Conservation (phyloP, 2,113 vertebrate species). For the Heteronetta atricapilla region DNA sequence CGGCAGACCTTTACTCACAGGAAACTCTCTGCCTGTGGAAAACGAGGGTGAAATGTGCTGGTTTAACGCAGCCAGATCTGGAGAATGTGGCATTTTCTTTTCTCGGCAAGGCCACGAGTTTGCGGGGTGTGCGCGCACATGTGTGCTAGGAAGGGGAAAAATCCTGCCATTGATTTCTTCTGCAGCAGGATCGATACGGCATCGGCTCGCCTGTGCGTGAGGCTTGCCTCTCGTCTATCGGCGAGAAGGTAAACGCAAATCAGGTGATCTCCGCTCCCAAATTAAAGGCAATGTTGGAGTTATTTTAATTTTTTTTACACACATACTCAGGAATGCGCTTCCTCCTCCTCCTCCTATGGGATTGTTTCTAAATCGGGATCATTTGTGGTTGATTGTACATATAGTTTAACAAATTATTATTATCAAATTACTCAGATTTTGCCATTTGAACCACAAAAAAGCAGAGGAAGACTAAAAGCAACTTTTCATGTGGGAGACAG, state of each 20-base stretch:
- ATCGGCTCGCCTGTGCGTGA: background rate
- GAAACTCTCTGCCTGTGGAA: constrained; percentile 35
- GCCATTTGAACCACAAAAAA: background rate
- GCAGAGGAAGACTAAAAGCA: background rate
- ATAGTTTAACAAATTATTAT: constrained; percentile 6
- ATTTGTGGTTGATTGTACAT: constrained; percentile 19
- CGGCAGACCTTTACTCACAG: constrained; percentile 24
- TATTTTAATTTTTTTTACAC: constrained; percentile 3
- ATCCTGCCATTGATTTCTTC: background rate
- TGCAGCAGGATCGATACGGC: background rate
- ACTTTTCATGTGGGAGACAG: constrained; percentile 38
- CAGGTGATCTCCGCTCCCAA: background rate
- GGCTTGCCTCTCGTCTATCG: background rate
- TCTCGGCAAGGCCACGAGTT: background rate
- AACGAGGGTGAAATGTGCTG: background rate
- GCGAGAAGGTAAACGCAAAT: background rate
- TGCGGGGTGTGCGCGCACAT: background rate
- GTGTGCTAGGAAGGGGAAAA: background rate
- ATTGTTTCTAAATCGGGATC: constrained; percentile 34
- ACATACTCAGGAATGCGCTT: constrained; percentile 2
- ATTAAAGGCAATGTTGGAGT: background rate
- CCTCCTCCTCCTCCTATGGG: constrained; percentile 3
- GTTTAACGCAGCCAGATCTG: background rate
- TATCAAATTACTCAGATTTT: constrained; percentile 18
- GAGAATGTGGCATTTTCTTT: background rate